These are phyloP conservation scores for Neoscelio sp. DNA, from an alignment of 2,888 invertebrate species.

Conservation along the genomic window DNA sequence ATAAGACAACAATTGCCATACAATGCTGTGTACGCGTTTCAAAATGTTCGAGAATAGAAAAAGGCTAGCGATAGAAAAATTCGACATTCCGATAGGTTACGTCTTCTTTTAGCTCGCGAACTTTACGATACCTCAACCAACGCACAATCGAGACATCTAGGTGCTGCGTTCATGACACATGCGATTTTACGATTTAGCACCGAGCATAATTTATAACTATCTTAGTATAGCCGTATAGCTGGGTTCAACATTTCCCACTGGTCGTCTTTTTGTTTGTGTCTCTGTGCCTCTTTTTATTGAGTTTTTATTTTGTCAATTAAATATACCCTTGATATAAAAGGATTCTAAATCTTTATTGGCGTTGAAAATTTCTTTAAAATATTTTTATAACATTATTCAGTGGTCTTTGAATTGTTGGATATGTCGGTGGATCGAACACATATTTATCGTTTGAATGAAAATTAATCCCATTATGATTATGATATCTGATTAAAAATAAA, in stretches of 20 bases:
- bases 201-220: conserved; percentile 78
- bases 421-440: too few species aligned
- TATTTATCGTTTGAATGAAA: too few species aligned
- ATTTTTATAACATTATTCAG: conserved; percentile 6
- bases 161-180: conserved; percentile 74
- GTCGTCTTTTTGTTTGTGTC: conserved; percentile 35
- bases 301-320: conserved; percentile 43
- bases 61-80: conserved; percentile 17
- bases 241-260: neutral
- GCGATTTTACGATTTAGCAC: conserved; percentile 77
- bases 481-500: too few species aligned
- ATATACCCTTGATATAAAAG: conserved; percentile 18
- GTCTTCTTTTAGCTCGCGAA: conserved; percentile 34
- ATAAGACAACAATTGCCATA: conserved; percentile 42
- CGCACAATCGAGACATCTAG: conserved; percentile 71
- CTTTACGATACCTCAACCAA: conserved; percentile 34
- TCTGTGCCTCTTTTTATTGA: conserved; percentile 32
- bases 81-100: conserved; percentile 13
- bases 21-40: too few species aligned
- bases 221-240: conserved; percentile 59
- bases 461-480: too few species aligned
- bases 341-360: conserved; percentile 30
- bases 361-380: neutral
- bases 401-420: neutral
- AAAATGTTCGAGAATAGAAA: neutral